Percentiles rank a stretch among this genome's conserved stretches.
Evolutionary conservation across 1,140 invertebrate genomes (phyloP).

Genomic region (Epicauta chinensis): DNA sequence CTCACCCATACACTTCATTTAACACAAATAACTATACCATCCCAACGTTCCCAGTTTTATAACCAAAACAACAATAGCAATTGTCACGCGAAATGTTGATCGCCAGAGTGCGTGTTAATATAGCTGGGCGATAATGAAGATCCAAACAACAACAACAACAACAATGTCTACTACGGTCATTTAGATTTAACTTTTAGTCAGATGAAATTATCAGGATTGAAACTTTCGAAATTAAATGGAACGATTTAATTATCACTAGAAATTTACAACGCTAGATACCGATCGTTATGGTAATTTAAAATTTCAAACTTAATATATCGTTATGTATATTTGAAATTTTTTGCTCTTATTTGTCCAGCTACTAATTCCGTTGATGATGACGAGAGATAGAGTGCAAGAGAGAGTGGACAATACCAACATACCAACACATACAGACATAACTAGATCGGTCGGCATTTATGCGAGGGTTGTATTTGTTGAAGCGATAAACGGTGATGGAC

Average conservation of each 20-base stretch:
- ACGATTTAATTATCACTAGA: too few species aligned
- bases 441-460: slow-evolving; percentile 35
- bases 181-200: slow-evolving; percentile 25
- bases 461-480: slow-evolving; percentile 42
- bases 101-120: slow-evolving; percentile 30
- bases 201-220: slow-evolving; percentile 10
- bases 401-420: slow-evolving; percentile 5
- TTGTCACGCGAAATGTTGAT: slow-evolving; percentile 31
- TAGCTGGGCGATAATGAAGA: slow-evolving; percentile 28
- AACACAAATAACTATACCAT: slow-evolving; percentile 39
- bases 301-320: too few species aligned
- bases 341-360: too few species aligned
- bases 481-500: slow-evolving; percentile 44
- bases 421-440: slow-evolving; percentile 16
- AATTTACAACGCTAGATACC: too few species aligned
- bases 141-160: slow-evolving; percentile 27
- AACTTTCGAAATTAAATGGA: neutral
- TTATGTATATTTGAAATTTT: too few species aligned
- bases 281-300: too few species aligned
- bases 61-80: slow-evolving; percentile 20
- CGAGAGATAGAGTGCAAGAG: neutral
- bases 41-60: slow-evolving; percentile 9
- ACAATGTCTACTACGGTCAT: slow-evolving; percentile 20
- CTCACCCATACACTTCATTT: slow-evolving; percentile 43
- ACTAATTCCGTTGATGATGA: too few species aligned